A percentile compares a stretch with the other conserved stretches of the same genome.
Evolutionary conservation across 2,797 vertebrate species (phyloP).

Genomic region (Enteromius afrohamiltoni): DNA sequence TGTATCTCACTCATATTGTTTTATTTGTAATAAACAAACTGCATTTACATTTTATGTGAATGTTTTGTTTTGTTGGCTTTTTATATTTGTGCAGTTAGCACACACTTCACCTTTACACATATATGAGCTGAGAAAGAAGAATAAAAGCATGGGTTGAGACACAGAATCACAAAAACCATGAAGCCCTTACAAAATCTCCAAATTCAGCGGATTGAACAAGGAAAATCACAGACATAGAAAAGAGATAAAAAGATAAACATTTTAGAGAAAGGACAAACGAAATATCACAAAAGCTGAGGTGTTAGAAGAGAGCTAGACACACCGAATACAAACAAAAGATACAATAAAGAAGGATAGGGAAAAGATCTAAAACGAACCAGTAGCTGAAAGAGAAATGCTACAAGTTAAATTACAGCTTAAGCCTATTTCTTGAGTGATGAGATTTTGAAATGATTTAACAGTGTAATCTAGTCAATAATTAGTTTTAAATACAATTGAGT

Average conservation of each 20-base stretch:
- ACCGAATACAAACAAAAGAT: not conserved
- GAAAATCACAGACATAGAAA: slow-evolving; percentile 1
- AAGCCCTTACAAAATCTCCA: not conserved
- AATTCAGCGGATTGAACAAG: not conserved
- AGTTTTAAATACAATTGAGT: not conserved
- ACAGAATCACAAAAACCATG: slow-evolving; percentile 4
- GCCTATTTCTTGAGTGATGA: not conserved
- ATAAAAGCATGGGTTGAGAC: not conserved
- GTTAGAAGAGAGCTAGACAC: not conserved
- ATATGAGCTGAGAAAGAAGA: not conserved
- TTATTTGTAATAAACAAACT: not conserved
- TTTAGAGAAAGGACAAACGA: not conserved
- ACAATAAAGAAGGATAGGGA: not conserved
- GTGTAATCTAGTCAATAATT: not conserved
- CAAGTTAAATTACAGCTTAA: not conserved
- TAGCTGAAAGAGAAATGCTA: not conserved
- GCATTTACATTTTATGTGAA: not conserved
- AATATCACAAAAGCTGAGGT: slow-evolving; percentile 3
- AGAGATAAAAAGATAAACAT: slow-evolving; percentile 12
- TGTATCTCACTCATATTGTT: not conserved
- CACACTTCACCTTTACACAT: not conserved
- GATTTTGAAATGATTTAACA: slow-evolving; percentile 3
- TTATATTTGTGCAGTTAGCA: not conserved
- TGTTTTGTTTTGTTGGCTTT: not conserved
- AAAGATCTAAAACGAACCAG: not conserved